Conservation (phyloP, 2,797 vertebrate species). For the Tenualosa thibaudeaui region DNA sequence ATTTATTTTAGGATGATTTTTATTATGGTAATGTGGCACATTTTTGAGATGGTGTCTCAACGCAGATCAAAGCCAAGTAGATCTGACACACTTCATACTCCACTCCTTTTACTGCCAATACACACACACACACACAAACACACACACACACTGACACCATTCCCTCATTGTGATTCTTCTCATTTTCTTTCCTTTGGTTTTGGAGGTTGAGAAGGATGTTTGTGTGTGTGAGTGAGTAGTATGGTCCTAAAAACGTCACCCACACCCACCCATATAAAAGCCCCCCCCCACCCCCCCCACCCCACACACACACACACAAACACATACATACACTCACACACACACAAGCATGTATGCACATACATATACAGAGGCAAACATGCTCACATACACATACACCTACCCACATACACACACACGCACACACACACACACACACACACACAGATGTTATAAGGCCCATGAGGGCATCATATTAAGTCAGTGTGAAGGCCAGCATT, state of each 20-base stretch:
- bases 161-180: constrained; percentile 17
- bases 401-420: background rate
- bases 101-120: background rate
- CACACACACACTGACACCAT: constrained; percentile 15
- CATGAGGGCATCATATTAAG: background rate
- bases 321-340: background rate
- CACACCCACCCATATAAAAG: no score
- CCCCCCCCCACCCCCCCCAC: background rate
- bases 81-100: constrained; percentile 23
- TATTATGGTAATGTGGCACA: constrained; percentile 24
- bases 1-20: constrained; percentile 15
- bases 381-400: background rate
- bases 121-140: background rate
- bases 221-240: constrained; percentile 1
- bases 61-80: background rate
- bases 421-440: background rate
- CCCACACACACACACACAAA: background rate
- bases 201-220: background rate
- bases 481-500: background rate
- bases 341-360: background rate
- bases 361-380: background rate
- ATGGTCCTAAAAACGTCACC: background rate
- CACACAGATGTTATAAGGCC: background rate
- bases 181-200: background rate
- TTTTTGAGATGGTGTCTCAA: constrained; percentile 13